Evolutionary conservation across 2,113 vertebrate genomes (phyloP).

Genomic region (Carassius auratus): DNA sequence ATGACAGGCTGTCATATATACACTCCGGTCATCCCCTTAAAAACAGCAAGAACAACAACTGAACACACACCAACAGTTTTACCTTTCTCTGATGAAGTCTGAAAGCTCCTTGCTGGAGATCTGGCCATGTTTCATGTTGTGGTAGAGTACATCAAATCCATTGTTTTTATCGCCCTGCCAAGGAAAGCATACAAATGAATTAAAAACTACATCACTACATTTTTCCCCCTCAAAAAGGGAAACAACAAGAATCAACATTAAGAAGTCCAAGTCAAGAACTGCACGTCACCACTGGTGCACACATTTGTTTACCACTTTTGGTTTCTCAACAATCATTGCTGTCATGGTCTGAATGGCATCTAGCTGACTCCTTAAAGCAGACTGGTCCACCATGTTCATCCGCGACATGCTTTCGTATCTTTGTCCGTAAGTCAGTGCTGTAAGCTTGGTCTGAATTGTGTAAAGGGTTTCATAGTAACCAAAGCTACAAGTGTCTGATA

Average conservation of each 20-base stretch:
- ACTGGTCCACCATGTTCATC: slow-evolving; percentile 69
- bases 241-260: slow-evolving; percentile 1
- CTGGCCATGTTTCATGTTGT: slow-evolving; percentile 98
- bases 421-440: not conserved
- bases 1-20: not conserved
- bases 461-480: not conserved
- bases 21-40: not conserved
- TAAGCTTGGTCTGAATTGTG: not conserved
- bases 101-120: slow-evolving; percentile 95
- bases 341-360: slow-evolving; percentile 60
- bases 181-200: slow-evolving; percentile 36
- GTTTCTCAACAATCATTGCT: slow-evolving; percentile 60
- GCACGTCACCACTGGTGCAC: too few relatives aligned
- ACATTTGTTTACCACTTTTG: slow-evolving; percentile 55
- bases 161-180: slow-evolving; percentile 94
- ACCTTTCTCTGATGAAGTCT: slow-evolving; percentile 98
- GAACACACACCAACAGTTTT: slow-evolving; percentile 46
- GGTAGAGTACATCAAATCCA: slow-evolving; percentile 97
- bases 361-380: slow-evolving; percentile 64
- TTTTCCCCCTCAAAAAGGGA: not conserved
- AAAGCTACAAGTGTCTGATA: slow-evolving; percentile 35
- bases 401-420: slow-evolving; percentile 59
- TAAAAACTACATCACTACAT: not conserved
- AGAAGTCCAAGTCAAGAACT: not conserved
- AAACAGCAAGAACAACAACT: not conserved